Evolutionary conservation across 2,797 vertebrate genomes (phyloP), one percentile per base, ranked within the genome.

Genomic region (Neostethus bicornis): DNA sequence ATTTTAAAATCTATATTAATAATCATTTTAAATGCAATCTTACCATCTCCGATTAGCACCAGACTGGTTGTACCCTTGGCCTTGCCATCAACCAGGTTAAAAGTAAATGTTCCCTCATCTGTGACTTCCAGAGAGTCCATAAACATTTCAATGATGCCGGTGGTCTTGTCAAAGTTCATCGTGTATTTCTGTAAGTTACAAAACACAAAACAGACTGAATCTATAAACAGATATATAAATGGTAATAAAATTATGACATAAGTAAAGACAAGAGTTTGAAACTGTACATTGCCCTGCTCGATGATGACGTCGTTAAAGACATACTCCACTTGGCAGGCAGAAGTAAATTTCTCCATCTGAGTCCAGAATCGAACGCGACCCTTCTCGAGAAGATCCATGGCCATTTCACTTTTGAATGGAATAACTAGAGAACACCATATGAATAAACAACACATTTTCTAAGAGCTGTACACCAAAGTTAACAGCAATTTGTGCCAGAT

Each of bases 321-420:
- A 31, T 94, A 96, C 44, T 93, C 94, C 87, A 93, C 95, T 81
- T 95, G 91, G 71, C 94, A 94, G 61, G 87, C 94, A 35, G 90
- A 76, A 14, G 94, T 95, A 20, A 93, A 88, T 67, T 96, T 98
- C 77, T 94, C 96, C 81, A 96, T 88, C 85, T 98, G 93, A 73
- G 97, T 86, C 97, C 97, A 99, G 88, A 99, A 95, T 57, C 96
- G 93, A 65, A 99, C 95, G 41, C 95, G 90, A 57, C 97, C 97
- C 80, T 98, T 99, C 81, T 99, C 97, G 52, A 97, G 87, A 75
- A 98, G 90, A 80, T 99, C 96, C 85, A 98, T 94, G 64, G 94
- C 91, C 92, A 99, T 86, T 76, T 95, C 93, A 16, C 89, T 93
- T 70, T 87, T 93, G 70, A 96, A 92, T 55, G 97, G 95, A 73